Base-by-base conservation (phyloP, 2,113 vertebrate species). In the Telmatochromis brachygnathus region DNA sequence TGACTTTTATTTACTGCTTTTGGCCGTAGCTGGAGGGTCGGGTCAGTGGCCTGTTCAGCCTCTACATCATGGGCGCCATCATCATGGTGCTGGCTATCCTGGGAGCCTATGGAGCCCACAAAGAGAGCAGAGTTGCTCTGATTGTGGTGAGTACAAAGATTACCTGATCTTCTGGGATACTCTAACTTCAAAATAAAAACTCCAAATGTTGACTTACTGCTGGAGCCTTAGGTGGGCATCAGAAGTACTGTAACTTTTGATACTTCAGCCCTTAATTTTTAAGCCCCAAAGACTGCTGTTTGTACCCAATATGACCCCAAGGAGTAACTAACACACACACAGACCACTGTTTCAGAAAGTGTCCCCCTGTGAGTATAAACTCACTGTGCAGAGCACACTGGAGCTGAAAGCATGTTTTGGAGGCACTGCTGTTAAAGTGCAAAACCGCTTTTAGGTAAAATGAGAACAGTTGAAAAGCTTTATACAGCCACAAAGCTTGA, bases 21-120 rank as follows among this genome's bases (percentile, higher is more conserved):
- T 60, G 39, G 9, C 19, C 30, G 58, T 84, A 93, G 94, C 1
- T 92, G 35, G 84, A 82, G 2, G 60, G 35, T 10, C 87, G 53
- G 1, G 26, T 8, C 28, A 1, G 2, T 3, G 47, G 81, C 28
- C 21, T 94, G 35, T 4, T 92, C 23, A 0, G 7, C 28, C 80
- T 94, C 5, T 94, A 94, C 6, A 1, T 89, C 1, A 0, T 91
- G 2, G 94, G 94, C 1, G 1, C 14, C 13, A 1, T 88, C 17
- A 93, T 87, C 45, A 51, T 94, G 88, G 17, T 84, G 19, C 83
- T 94, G 33, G 75, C 91, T 83, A 53, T 88, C 80, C 65, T 95
- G 60, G 94, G 94, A 33, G 94, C 91, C 49, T 88, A 85, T 4
- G 94, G 94, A 0, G 94, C 92, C 23, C 83, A 89, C 79, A 91